Conservation (phyloP, 2,113 vertebrate species). For the Mastomys coucha region DNA sequence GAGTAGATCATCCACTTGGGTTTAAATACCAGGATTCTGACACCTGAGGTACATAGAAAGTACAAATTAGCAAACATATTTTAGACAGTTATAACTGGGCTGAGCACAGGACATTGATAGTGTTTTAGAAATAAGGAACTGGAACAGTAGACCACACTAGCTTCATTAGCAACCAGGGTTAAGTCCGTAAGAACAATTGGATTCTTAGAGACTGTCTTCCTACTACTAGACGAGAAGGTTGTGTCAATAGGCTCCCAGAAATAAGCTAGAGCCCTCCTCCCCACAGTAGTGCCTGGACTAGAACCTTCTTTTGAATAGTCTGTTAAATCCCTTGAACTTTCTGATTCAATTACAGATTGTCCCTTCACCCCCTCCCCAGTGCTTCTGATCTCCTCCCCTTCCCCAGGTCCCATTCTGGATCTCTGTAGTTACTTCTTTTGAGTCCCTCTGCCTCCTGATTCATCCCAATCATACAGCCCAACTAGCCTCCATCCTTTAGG, state of each 20-base stretch:
- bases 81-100: slow-evolving; percentile 28
- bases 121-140: slow-evolving; percentile 20
- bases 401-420: not conserved
- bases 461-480: not conserved
- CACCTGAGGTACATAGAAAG: not conserved
- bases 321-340: not conserved
- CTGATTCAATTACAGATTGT: not conserved
- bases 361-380: not conserved
- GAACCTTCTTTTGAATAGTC: slow-evolving; percentile 1
- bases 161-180: not conserved
- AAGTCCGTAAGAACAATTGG: not conserved
- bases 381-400: not conserved
- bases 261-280: not conserved
- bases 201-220: slow-evolving; percentile 44
- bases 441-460: not conserved
- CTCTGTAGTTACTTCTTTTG: not conserved
- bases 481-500: not conserved
- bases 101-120: not conserved
- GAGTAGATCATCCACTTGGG: not conserved
- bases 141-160: not conserved
- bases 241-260: not conserved
- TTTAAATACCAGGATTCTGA: slow-evolving; percentile 24
- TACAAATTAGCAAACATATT: not conserved
- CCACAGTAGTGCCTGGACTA: not conserved
- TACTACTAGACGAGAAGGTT: not conserved